Evolutionary conservation across 2,797 vertebrate genomes (phyloP), one percentile per base, ranked within the genome.

Genomic region (Enteromius anoplus): DNA sequence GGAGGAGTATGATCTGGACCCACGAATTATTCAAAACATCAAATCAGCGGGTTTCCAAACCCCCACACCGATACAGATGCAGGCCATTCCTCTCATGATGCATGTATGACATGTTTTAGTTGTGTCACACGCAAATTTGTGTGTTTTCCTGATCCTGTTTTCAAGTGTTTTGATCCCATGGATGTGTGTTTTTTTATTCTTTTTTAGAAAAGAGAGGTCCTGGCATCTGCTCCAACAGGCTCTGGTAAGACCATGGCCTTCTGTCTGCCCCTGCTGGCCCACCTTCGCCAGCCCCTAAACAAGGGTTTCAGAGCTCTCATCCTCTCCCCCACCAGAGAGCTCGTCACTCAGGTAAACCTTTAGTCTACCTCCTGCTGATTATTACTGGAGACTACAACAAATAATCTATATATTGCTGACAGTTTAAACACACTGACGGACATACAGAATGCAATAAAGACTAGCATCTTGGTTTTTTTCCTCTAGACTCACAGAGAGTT

Each of bases 211-310:
- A 95, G 97, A 2, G 98, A 99, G 88, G 93, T 99, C 45, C 90
- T 99, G 86, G 97, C 97, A 19, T 98, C 97, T 73, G 98, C 98
- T 86, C 98, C 98, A 70, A 99, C 98, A 0, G 98, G 98, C 64
- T 99, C 97, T 34, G 98, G 98, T 17, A 99, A 99, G 91, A 99
- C 98, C 0, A 89, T 99, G 91, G 97, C 98, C 2, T 99, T 99
- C 90, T 97, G 95, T 85, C 92, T 99, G 84, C 98, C 98, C 1
- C 92, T 99, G 84, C 91, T 99, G 53, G 89, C 95, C 4, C 96
- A 96, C 32, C 93, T 99, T 86, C 96, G 95, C 78, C 95, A 97
- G 34, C 97, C 97, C 0, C 92, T 93, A 88, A 99, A 98, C 90
- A 95, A 94, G 89, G 97, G 98, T 51, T 99, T 98, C 92, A 93